Evolutionary conservation across 2,113 vertebrate species (phyloP).

Genomic region (Lepisosteus oculatus): DNA sequence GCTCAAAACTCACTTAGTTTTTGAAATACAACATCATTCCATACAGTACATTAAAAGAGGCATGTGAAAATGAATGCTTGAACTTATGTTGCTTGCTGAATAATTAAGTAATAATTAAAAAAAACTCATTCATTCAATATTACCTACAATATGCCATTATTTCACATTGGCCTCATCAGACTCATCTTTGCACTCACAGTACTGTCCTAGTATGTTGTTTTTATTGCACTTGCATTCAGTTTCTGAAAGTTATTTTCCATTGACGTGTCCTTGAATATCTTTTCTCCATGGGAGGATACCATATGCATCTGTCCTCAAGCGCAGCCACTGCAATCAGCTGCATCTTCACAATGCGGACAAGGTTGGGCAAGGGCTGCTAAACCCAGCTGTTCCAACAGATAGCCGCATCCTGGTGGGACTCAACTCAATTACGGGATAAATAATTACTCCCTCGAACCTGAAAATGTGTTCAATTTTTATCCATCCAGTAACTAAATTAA

Average conservation of each 20-base stretch:
- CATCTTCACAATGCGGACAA: not conserved
- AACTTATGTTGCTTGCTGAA: too few relatives aligned
- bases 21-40: too few relatives aligned
- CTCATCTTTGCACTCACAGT: too few relatives aligned
- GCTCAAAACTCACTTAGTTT: too few relatives aligned
- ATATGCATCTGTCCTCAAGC: conserved; percentile 7
- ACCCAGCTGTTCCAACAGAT: conserved; percentile 6
- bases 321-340: not conserved
- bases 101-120: too few relatives aligned
- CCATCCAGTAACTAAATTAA: not conserved
- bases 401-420: not conserved
- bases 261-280: conserved; percentile 4
- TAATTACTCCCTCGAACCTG: conserved; percentile 3
- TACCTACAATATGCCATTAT: too few relatives aligned
- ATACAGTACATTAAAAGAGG: too few relatives aligned
- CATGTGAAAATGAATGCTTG: too few relatives aligned
- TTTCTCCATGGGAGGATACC: not conserved
- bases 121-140: too few relatives aligned
- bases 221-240: not conserved
- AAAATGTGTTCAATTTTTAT: conserved; percentile 6
- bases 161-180: too few relatives aligned
- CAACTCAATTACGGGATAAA: conserved; percentile 3
- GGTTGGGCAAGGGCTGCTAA: conserved; percentile 3
- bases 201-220: not conserved
- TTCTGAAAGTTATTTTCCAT: not conserved